Base-by-base conservation (phyloP, 1,140 invertebrate genomes). In the Marisa cornuarietis region DNA sequence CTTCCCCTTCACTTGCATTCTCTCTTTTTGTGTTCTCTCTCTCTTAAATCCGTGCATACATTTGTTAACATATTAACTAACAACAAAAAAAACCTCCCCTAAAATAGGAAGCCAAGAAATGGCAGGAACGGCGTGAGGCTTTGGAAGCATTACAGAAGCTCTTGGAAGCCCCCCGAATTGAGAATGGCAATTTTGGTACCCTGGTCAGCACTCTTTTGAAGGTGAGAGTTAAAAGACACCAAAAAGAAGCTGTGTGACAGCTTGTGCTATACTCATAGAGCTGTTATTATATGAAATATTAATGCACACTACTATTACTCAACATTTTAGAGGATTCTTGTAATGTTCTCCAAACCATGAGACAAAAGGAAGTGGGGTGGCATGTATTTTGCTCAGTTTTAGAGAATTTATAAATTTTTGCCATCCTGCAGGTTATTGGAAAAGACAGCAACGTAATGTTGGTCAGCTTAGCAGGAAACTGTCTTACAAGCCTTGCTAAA, bases 391-490 rank as follows among this genome's bases (percentile, higher is more conserved):
- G 54, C 9, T 9, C 8, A 58, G 54, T 58, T 58, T 58, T 18
- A 58, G 54, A 58, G 54, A 58, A 58, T 58, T 58, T 18, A 58
- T 58, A 58, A 14, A 18, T 76, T 52, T 61, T 85, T 73, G 58
- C 69, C 78, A 75, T 63, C 24, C 83, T 83, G 1, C 71, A 91
- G 90, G 89, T 91, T 26, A 82, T 99, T 83, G 94, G 94, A 20
- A 99, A 99, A 92, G 98, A 99, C 90, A 94, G 95, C 0, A 99
- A 99, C 91, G 97, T 99, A 10, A 94, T 99, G 86, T 93, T 99
- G 13, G 97, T 99, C 0, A 94, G 95, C 2, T 85, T 96, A 58
- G 97, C 97, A 51, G 95, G 93, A 0, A 96, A 98, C 91, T 96
- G 96, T 89, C 87, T 99, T 10, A 93, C 94, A 13, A 93, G 94